Conservation (phyloP, 2,888 invertebrate species). For the Oscheius myriophilus region DNA sequence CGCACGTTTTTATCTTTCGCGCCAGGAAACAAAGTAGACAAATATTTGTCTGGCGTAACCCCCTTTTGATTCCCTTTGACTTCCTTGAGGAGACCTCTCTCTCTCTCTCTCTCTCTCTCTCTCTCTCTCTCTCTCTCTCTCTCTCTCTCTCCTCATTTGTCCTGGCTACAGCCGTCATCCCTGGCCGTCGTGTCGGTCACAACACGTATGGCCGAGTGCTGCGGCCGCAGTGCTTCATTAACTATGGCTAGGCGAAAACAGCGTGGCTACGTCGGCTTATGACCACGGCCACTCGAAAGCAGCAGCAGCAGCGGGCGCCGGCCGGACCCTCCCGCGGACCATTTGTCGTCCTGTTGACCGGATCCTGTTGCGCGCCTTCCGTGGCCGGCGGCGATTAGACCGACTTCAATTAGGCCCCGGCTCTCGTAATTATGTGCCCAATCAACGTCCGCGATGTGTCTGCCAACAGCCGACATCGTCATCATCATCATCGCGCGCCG, state of each 20-base stretch:
- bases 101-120: slow-evolving; percentile 2
- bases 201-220: slow-evolving; percentile 25
- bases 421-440: slow-evolving; percentile 25
- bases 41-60: too few species aligned
- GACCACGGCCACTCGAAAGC: slow-evolving; percentile 18
- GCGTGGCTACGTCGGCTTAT: slow-evolving; percentile 7
- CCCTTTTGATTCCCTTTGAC: neutral
- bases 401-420: slow-evolving; percentile 17
- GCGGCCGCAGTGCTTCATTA: slow-evolving; percentile 23
- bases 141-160: neutral
- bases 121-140: neutral
- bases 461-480: slow-evolving; percentile 1
- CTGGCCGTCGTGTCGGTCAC: slow-evolving; percentile 15
- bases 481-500: too few species aligned
- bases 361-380: too few species aligned
- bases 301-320: neutral
- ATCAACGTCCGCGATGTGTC: slow-evolving; percentile 15
- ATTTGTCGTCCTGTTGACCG: too few species aligned
- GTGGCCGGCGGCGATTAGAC: neutral
- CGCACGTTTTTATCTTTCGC: too few species aligned
- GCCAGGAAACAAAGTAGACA: too few species aligned
- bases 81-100: neutral
- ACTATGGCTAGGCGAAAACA: slow-evolving; percentile 21
- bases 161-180: neutral
- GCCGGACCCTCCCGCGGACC: too few species aligned